Conservation (phyloP, 1,140 invertebrate species). For the Eupeodes corollae region DNA sequence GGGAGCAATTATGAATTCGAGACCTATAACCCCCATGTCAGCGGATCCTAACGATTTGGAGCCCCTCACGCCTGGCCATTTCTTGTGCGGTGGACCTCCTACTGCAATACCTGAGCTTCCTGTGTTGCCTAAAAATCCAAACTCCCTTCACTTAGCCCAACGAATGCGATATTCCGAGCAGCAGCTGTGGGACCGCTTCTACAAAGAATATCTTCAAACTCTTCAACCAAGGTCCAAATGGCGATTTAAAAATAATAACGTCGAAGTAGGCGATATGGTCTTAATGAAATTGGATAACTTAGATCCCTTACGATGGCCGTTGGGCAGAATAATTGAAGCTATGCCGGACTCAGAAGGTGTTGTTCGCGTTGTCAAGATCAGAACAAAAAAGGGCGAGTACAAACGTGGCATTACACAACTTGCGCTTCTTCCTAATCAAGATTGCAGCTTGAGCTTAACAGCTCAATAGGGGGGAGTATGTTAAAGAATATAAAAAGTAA, state of each 20-base stretch:
- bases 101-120: no score
- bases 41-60: constrained; percentile 15
- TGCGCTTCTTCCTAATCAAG: no score
- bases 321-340: constrained; percentile 16
- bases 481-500: no score
- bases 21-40: constrained; percentile 15
- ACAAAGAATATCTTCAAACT: constrained; percentile 15
- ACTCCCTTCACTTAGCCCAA: no score
- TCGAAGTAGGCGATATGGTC: constrained; percentile 27
- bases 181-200: constrained; percentile 23
- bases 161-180: no score
- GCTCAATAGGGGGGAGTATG: no score
- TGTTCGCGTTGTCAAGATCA: constrained; percentile 18
- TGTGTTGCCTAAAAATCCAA: no score
- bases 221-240: constrained; percentile 29
- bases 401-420: constrained; percentile 18
- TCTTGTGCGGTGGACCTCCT: constrained; percentile 24
- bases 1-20: constrained; percentile 18
- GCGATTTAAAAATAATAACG: constrained; percentile 5
- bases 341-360: constrained; percentile 19
- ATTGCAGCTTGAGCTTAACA: no score
- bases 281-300: constrained; percentile 27
- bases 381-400: constrained; percentile 12
- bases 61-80: constrained; percentile 27
- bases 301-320: constrained; percentile 26